Conservation (phyloP, 2,797 vertebrate species). For the Morelia viridis region DNA sequence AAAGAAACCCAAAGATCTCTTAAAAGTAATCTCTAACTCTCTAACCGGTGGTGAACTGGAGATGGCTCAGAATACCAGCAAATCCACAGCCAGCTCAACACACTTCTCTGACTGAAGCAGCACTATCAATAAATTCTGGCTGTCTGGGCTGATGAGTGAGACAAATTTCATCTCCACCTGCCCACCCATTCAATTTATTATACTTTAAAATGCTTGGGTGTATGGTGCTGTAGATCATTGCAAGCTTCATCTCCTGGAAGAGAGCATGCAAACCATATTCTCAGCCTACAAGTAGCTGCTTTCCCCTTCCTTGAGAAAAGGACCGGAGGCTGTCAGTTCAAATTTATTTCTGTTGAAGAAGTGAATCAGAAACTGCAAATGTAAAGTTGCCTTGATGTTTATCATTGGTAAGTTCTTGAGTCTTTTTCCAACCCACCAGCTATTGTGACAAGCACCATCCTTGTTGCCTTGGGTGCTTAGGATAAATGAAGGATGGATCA, state of each 20-base stretch:
- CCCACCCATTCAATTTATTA: conserved; percentile 37
- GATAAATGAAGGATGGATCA: background rate
- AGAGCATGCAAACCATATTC: background rate
- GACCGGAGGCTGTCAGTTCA: background rate
- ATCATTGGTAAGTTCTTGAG: background rate
- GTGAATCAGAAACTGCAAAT: background rate
- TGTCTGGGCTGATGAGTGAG: conserved; percentile 37
- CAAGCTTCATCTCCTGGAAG: background rate
- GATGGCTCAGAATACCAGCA: background rate
- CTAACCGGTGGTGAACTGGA: background rate
- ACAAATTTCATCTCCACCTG: conserved; percentile 34
- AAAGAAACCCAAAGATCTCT: background rate
- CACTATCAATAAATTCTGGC: conserved; percentile 17
- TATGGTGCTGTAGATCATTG: background rate
- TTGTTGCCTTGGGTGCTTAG: background rate
- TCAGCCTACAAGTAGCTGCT: background rate
- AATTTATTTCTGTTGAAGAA: background rate
- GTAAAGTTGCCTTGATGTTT: background rate
- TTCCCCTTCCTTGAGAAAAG: conserved; percentile 12
- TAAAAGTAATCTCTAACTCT: conserved; percentile 6
- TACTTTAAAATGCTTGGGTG: background rate
- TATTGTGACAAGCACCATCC: background rate
- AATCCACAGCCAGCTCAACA: background rate
- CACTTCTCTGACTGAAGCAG: conserved; percentile 12
- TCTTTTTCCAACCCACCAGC: background rate